Base-by-base conservation (phyloP, 2,888 invertebrate species). In the Ferdinandea cuprea region DNA sequence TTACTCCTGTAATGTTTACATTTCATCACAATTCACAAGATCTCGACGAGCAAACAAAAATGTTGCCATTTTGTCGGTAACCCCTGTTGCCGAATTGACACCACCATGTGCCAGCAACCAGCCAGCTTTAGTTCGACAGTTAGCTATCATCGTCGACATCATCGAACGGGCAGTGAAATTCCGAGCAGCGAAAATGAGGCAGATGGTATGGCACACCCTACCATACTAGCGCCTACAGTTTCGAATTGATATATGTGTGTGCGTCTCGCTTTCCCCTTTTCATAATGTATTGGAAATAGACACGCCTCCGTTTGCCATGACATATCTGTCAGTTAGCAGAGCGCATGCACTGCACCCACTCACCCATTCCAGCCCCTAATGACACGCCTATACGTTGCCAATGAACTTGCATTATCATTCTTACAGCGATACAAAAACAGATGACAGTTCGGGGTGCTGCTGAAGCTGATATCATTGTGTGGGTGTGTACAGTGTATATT, bases 61-160 rank as follows among this genome's bases (percentile, higher is more conserved):
- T 86, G 86, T 86, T 87, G 87, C 86, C 86, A 87, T 87, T 87
- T 87, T 87, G 85, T 87, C 85, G 86, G 86, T 86, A 86, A 86
- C 86, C 87, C 85, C 81, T 76, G 83, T 84, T 84, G 78, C 85
- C 81, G 71, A 63, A 81, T 61, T 79, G 65, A 63, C 80, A 73
- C 71, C 68, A 61, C 50, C 32, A 85, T 42, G 28, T 25, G 66
- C 35, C 58, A n/a, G 30, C 25, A 37, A 44, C 19, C 52, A 48
- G 21, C 17, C 35, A 48, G 8, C 44, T 42, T 17, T 72, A 58
- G 52, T 58, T 35, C 32, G 25, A 56, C n/a, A 59, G 28, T 42
- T 17, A 30, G 54, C 21, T 42, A 52, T 35, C 40, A 46, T 21
- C 52, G 28, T 69, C 25, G n/a, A 61, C 58, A 54, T 54, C 40